A percentile compares a stretch with the other conserved stretches of the same genome.
Conservation (phyloP, 2,113 vertebrate genomes). For the Otocyon megalotis region DNA sequence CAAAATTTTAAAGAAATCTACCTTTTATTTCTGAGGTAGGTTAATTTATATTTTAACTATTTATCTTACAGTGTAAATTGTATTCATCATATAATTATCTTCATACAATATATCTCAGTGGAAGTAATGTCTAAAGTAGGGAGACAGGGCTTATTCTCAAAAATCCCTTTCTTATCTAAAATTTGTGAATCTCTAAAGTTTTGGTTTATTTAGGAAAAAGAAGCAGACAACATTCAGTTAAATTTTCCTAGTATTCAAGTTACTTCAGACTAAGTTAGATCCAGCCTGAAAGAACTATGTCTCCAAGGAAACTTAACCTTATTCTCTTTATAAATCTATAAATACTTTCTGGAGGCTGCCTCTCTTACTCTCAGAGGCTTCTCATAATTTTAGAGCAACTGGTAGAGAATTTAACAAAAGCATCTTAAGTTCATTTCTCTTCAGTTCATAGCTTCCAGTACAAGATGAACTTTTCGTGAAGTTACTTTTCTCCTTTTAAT, state of each 20-base stretch:
- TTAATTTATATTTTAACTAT: not conserved
- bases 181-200: not conserved
- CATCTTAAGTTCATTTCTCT: slow-evolving; percentile 13
- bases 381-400: slow-evolving; percentile 53
- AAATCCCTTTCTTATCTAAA: not conserved
- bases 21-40: not conserved
- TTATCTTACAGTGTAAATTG: not conserved
- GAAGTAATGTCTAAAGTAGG: not conserved
- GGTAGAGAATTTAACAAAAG: slow-evolving; percentile 49
- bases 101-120: not conserved
- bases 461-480: not conserved
- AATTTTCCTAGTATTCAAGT: slow-evolving; percentile 56
- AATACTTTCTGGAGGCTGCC: slow-evolving; percentile 58
- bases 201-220: slow-evolving; percentile 37
- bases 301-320: slow-evolving; percentile 79
- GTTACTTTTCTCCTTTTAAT: not conserved
- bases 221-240: slow-evolving; percentile 28
- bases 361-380: slow-evolving; percentile 50
- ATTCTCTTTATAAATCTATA: slow-evolving; percentile 71
- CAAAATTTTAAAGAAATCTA: not conserved
- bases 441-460: not conserved
- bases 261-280: slow-evolving; percentile 61
- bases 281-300: slow-evolving; percentile 68
- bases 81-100: not conserved
- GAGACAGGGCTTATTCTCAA: not conserved